phyloP scores from a whole-genome alignment of 2,797 vertebrate species.

The Galagoides demidoff region DNA sequence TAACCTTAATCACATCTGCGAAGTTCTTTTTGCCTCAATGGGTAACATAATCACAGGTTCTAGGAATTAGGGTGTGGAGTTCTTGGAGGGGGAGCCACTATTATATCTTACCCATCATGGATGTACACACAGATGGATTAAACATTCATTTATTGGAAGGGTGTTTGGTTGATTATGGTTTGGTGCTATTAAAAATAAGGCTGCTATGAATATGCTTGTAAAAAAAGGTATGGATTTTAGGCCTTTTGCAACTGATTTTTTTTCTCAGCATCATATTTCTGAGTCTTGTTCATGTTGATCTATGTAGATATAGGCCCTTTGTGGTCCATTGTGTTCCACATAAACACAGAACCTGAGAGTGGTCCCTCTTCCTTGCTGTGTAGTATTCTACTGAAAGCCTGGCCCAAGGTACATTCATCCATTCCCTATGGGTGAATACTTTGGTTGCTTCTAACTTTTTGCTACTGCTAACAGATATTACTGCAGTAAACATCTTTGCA shows the following conservation, averaged over 20 bases:
- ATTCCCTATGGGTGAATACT: neutral
- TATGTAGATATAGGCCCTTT: neutral
- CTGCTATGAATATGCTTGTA: neutral
- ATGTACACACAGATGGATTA: neutral
- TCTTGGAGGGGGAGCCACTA: neutral
- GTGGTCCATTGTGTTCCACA: accelerated
- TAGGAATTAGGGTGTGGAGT: neutral
- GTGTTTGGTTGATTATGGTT: neutral
- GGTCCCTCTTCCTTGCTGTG: neutral
- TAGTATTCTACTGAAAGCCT: neutral
- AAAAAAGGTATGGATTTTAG: neutral
- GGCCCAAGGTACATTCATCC: neutral
- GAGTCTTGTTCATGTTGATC: neutral
- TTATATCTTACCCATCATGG: neutral
- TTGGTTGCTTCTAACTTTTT: neutral
- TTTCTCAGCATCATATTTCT: neutral
- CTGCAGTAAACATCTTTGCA: neutral
- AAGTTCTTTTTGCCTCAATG: neutral
- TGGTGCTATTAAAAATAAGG: neutral
- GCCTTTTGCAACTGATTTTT: neutral
- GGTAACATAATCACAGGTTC: neutral
- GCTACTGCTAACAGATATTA: neutral
- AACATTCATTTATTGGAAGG: neutral
- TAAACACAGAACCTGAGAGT: neutral
- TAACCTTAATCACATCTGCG: neutral